Conservation (phyloP, 2,113 vertebrate genomes). For the Macrotus californicus region DNA sequence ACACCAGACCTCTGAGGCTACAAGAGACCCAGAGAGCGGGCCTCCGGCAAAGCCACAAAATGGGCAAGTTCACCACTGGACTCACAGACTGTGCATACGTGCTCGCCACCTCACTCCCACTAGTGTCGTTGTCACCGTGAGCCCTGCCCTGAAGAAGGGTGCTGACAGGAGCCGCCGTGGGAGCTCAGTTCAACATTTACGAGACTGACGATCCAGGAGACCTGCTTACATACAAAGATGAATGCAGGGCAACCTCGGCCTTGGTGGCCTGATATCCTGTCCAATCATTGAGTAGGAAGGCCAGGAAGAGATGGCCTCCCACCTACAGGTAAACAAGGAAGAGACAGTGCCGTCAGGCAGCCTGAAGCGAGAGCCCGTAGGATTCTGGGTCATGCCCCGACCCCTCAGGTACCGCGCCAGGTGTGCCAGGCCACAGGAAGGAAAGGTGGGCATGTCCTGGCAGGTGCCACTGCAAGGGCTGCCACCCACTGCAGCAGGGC, state of each 20-base stretch:
- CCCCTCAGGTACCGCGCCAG: accelerated
- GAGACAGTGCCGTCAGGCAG: too few relatives aligned
- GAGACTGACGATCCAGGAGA: not conserved
- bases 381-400: not conserved
- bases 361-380: accelerated
- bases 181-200: not conserved
- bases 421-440: accelerated
- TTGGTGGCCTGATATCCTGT: too few relatives aligned
- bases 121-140: accelerated
- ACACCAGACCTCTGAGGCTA: not conserved
- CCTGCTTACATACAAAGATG: accelerated
- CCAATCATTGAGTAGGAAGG: accelerated
- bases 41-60: too few relatives aligned
- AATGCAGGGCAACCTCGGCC: accelerated
- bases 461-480: too few relatives aligned
- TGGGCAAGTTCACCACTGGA: not conserved
- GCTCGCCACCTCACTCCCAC: not conserved
- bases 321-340: not conserved
- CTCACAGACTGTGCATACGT: too few relatives aligned
- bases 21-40: not conserved
- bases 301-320: not conserved
- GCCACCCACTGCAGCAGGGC: accelerated
- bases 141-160: not conserved
- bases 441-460: too few relatives aligned
- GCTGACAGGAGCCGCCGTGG: accelerated